Evolutionary conservation across 2,113 vertebrate genomes (phyloP).

Genomic region (Otis tarda): DNA sequence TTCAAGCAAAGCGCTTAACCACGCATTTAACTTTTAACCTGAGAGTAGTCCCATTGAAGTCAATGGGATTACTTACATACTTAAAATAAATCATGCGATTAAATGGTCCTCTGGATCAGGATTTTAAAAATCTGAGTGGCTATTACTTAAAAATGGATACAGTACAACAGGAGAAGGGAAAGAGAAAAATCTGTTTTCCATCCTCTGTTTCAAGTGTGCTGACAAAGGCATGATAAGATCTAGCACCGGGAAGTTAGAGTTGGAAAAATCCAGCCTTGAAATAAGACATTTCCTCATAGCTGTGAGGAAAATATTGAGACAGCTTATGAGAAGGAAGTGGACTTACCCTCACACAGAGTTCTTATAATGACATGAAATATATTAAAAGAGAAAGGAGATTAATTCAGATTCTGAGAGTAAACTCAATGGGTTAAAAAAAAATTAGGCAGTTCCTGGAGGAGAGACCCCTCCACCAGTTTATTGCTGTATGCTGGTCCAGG

Average conservation of each 20-base stretch:
- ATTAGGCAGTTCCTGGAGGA: not conserved
- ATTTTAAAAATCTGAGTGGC: constrained; percentile 25
- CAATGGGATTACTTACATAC: not conserved
- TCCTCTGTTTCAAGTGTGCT: not conserved
- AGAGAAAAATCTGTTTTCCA: constrained; percentile 26
- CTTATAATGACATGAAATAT: not conserved
- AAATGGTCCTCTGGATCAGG: not conserved
- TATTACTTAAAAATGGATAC: not conserved
- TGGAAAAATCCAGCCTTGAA: constrained; percentile 44
- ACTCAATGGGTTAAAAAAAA: not conserved
- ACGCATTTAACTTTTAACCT: constrained; percentile 32
- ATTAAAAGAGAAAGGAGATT: not conserved
- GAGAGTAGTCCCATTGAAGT: not conserved
- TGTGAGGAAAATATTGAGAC: constrained; percentile 35
- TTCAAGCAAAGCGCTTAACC: constrained; percentile 7
- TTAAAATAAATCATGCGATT: constrained; percentile 17
- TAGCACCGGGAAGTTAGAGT: not conserved
- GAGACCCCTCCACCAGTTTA: not conserved
- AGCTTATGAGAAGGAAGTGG: not conserved
- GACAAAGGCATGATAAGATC: constrained; percentile 28
- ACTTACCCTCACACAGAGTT: not conserved
- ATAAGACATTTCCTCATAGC: constrained; percentile 29
- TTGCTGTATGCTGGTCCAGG: not conserved
- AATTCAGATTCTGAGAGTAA: not conserved
- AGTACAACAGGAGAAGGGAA: not conserved